Evolutionary conservation across 2,888 invertebrate species (phyloP).

Genomic region (Synergus umbraculus): DNA sequence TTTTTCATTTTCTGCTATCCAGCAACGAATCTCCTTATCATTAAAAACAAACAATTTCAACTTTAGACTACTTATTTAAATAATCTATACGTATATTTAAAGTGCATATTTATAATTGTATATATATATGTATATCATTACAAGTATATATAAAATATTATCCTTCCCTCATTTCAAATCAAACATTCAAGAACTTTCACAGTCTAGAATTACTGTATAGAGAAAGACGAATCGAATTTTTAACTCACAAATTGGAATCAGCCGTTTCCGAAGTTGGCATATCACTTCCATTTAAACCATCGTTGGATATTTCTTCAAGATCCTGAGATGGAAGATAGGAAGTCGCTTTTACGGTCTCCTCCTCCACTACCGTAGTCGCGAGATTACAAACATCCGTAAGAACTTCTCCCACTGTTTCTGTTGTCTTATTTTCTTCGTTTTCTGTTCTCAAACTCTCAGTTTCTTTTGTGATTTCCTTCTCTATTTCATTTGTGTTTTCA

Average conservation of each 20-base stretch:
- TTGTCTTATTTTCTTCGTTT: constrained; percentile 26
- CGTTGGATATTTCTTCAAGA: constrained; percentile 63
- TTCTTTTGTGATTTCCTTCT: neutral
- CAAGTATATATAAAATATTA: constrained; percentile 12
- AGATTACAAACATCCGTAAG: constrained; percentile 60
- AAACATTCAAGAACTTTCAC: constrained; percentile 4
- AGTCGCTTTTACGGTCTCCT: constrained; percentile 40
- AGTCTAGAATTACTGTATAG: constrained; percentile 9
- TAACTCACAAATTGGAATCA: constrained; percentile 44
- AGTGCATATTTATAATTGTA: neutral
- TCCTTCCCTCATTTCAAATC: neutral
- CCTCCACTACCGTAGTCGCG: constrained; percentile 58
- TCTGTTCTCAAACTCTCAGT: constrained; percentile 44
- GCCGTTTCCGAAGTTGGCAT: constrained; percentile 62
- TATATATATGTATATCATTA: neutral
- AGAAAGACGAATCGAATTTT: constrained; percentile 11
- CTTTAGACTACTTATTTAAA: constrained; percentile 1
- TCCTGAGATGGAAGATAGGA: neutral
- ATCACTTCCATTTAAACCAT: constrained; percentile 51
- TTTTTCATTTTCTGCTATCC: neutral
- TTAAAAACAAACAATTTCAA: constrained; percentile 1
- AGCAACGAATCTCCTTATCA: neutral
- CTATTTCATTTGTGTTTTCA: neutral
- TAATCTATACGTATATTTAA: neutral
- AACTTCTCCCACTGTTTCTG: constrained; percentile 47